These are phyloP conservation scores for Phlogophora meticulosa DNA, from an alignment of 2,888 invertebrate species.

Conservation along the genomic window DNA sequence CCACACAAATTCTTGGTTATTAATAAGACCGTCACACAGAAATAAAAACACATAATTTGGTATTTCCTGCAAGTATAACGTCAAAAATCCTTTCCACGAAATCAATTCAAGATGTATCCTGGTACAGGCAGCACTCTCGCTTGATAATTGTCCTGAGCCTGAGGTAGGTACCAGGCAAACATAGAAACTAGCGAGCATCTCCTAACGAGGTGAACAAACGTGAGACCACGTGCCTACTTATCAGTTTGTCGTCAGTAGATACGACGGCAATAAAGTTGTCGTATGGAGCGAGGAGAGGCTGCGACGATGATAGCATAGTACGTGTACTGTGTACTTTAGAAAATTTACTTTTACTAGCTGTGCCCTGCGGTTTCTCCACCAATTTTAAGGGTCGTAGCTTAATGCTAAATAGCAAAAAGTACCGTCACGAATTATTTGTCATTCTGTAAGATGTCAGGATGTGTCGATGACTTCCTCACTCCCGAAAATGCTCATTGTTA, in stretches of 20 bases:
- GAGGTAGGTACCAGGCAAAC: constrained; percentile 36
- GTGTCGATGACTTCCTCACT: neutral
- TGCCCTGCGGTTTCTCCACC: too few species aligned
- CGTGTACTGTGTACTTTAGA: constrained; percentile 8
- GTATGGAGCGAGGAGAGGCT: neutral
- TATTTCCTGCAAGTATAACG: neutral
- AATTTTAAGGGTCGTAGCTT: too few species aligned
- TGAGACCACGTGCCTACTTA: constrained; percentile 53
- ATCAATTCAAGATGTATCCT: neutral
- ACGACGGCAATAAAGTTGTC: constrained; percentile 22
- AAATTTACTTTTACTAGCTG: neutral
- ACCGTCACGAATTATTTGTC: too few species aligned
- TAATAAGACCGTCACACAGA: too few species aligned
- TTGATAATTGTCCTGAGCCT: constrained; percentile 4
- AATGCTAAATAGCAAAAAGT: too few species aligned
- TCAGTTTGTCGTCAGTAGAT: constrained; percentile 27
- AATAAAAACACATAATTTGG: neutral
- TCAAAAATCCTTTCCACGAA: constrained; percentile 13
- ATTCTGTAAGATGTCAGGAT: too few species aligned
- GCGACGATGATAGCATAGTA: neutral
- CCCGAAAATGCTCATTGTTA: neutral
- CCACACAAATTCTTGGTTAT: too few species aligned
- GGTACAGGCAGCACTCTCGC: neutral
- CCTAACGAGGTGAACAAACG: constrained; percentile 51
- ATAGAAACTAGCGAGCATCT: constrained; percentile 40